Evolutionary conservation across 2,113 vertebrate species (phyloP).

Genomic region (Echinops telfairi): DNA sequence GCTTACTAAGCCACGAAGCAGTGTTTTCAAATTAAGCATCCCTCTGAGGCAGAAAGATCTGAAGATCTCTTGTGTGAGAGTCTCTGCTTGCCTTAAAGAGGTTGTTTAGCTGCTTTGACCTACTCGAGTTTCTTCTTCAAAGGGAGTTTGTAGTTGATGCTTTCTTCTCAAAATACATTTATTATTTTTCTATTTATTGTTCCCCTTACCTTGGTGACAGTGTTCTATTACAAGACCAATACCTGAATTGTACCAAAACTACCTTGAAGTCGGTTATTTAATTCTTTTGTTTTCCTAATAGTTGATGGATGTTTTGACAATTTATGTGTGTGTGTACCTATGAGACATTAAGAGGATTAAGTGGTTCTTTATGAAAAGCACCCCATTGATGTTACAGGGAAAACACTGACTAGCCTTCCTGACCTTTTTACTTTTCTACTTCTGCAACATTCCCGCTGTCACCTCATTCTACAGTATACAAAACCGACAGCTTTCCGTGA

Average conservation of each 20-base stretch:
- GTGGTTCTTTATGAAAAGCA: no score
- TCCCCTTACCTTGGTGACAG: slow-evolving; percentile 57
- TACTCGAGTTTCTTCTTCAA: slow-evolving; percentile 35
- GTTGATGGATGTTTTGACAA: slow-evolving; percentile 4
- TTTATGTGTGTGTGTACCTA: not conserved
- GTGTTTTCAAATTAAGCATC: slow-evolving; percentile 9
- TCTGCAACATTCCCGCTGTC: not conserved
- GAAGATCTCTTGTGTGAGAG: slow-evolving; percentile 1
- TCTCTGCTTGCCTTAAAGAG: not conserved
- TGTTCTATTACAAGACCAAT: slow-evolving; percentile 59
- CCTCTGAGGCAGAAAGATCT: not conserved
- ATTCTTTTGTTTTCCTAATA: slow-evolving; percentile 59
- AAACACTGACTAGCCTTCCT: not conserved
- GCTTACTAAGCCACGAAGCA: not conserved
- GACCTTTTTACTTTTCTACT: not conserved
- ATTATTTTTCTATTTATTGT: slow-evolving; percentile 68
- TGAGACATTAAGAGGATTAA: slow-evolving; percentile 14
- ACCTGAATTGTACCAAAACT: slow-evolving; percentile 63
- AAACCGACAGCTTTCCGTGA: slow-evolving; percentile 28
- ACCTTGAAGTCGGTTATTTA: slow-evolving; percentile 45
- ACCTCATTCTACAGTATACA: not conserved
- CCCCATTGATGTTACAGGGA: not conserved
- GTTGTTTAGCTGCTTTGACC: slow-evolving; percentile 20
- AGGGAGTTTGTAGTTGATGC: slow-evolving; percentile 11
- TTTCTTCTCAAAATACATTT: slow-evolving; percentile 51